Evolutionary conservation across 2,888 invertebrate genomes (phyloP).

Genomic region (Antheraea yamamai): DNA sequence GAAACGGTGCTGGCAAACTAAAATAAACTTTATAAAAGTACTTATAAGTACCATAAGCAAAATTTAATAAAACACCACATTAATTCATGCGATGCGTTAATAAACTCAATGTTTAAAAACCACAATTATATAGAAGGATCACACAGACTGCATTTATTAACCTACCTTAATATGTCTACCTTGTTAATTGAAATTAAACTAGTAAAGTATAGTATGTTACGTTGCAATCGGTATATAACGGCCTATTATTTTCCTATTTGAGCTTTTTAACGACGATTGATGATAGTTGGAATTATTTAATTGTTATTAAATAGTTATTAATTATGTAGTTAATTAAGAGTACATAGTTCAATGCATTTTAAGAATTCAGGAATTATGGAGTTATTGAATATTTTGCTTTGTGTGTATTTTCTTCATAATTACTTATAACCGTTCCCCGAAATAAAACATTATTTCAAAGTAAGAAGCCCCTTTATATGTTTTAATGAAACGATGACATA

Average conservation of each 20-base stretch:
- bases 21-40: constrained; percentile 29
- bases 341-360: not conserved
- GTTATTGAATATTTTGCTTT: not conserved
- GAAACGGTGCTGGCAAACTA: not conserved
- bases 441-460: not conserved
- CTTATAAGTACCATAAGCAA: constrained; percentile 25
- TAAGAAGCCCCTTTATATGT: not conserved
- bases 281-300: not conserved
- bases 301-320: not conserved
- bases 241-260: not conserved
- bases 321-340: not conserved
- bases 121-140: not conserved
- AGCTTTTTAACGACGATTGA: not conserved
- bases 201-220: too few species aligned
- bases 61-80: constrained; percentile 47
- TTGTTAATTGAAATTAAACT: too few species aligned
- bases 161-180: not conserved
- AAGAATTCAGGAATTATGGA: not conserved
- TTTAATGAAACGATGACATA: not conserved
- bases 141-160: not conserved
- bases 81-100: constrained; percentile 56
- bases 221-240: not conserved
- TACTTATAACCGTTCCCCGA: not conserved
- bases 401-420: not conserved
- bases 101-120: constrained; percentile 14